Percentiles rank a stretch among this genome's conserved stretches.
Conservation (phyloP, 2,113 vertebrate species). For the Cacatua alba region DNA sequence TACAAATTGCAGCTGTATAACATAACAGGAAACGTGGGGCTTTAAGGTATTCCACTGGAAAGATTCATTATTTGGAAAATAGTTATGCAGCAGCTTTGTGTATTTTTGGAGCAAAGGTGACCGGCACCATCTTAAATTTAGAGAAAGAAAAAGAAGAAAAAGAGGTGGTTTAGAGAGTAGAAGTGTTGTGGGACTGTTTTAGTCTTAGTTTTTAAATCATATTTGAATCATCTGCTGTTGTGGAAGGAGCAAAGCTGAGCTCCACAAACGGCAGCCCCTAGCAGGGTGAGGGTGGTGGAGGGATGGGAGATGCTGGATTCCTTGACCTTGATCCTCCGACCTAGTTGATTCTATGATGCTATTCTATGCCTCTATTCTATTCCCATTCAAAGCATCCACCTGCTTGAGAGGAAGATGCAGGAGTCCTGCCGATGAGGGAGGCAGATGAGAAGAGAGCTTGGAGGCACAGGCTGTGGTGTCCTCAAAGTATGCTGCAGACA, state of each 20-base stretch:
- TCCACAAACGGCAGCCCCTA: neutral
- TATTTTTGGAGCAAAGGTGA: slow-evolving; percentile 75
- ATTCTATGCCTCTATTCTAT: neutral
- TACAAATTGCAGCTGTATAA: slow-evolving; percentile 79
- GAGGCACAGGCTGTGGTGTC: neutral
- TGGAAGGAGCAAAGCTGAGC: neutral
- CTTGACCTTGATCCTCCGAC: neutral
- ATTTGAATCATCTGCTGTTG: neutral
- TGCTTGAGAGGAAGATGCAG: neutral
- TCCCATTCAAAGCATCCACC: neutral
- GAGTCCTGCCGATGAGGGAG: neutral
- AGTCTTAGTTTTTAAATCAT: neutral
- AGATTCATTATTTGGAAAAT: slow-evolving; percentile 81
- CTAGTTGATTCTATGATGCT: neutral
- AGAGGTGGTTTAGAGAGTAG: neutral
- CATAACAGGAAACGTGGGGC: slow-evolving; percentile 81
- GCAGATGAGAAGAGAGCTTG: neutral
- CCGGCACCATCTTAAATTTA: slow-evolving; percentile 57
- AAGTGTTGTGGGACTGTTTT: neutral
- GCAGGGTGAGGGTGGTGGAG: neutral
- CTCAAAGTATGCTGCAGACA: neutral
- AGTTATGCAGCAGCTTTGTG: slow-evolving; percentile 63
- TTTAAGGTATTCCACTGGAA: slow-evolving; percentile 80
- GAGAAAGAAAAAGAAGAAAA: slow-evolving; percentile 18
- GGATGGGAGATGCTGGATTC: neutral